Percentiles rank a stretch among this genome's conserved stretches.
Evolutionary conservation across 2,888 invertebrate genomes (phyloP).

Genomic region (Mayetiola destructor): DNA sequence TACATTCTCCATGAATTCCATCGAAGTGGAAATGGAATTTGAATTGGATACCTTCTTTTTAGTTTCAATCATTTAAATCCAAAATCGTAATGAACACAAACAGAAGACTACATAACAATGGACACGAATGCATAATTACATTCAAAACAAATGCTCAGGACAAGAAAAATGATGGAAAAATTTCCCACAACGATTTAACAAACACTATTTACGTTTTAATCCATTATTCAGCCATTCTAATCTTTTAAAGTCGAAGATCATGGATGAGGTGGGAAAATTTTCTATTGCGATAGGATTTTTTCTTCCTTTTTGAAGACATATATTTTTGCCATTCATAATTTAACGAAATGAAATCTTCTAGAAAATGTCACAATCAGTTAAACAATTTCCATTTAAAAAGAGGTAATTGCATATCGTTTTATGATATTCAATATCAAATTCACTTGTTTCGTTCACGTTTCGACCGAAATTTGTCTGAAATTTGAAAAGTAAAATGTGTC

Average conservation of each 20-base stretch:
- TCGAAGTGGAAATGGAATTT: background rate
- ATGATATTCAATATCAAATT: background rate
- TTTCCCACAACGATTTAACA: background rate
- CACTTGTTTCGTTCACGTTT: slow-evolving; percentile 7
- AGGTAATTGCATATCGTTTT: background rate
- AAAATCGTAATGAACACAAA: background rate
- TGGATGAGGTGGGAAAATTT: background rate
- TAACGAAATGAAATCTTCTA: too few relatives aligned
- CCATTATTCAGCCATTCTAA: background rate
- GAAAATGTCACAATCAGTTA: background rate
- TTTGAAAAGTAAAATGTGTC: too few relatives aligned
- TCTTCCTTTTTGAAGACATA: too few relatives aligned
- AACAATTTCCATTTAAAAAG: background rate
- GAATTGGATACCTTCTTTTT: background rate
- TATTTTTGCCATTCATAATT: too few relatives aligned
- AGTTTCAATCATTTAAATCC: background rate
- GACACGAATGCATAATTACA: background rate
- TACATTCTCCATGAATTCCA: background rate
- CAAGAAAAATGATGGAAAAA: too few relatives aligned
- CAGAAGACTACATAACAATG: background rate
- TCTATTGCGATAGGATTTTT: background rate
- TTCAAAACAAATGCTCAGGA: background rate
- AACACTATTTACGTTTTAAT: background rate
- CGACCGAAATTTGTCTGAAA: too few relatives aligned
- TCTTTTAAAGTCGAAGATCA: background rate